Base-by-base conservation (phyloP, 2,113 vertebrate species). In the Spermophilus dauricus region DNA sequence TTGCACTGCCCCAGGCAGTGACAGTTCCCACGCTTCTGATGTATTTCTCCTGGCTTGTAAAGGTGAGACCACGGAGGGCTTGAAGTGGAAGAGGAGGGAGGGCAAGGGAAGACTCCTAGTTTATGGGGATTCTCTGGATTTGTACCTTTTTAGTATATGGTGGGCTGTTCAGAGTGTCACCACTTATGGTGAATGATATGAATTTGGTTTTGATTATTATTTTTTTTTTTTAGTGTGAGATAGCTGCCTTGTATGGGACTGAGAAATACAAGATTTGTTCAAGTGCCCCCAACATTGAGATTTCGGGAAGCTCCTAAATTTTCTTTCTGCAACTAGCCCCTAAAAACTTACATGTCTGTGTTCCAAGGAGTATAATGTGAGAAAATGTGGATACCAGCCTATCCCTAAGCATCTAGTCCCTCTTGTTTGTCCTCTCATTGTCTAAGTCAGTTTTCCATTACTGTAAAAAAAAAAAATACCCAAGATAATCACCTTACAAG, bases 171-270 rank as follows among this genome's bases (percentile, higher is more conserved):
- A 84, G n/a, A 42, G 22, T 39, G 48, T 85, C 2, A n/a, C 22
- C 4, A 24, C 2, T 42, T 69, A 32, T 1, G 17, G 12, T 22
- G 2, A 70, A 0, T 0, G 28, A 61, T 20, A 0, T 53, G 28
- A 22, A 42, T 83, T 67, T 72, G 14, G 61, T 70, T 48, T 2
- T 39, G 28, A 53, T 30, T 28, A 4, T 32, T 45, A 9, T 9
- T 88, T 69, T 42, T 37, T 8, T 83, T 69, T 20, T 18, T 12
- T 24, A 51, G 90, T 3, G 18, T 84, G 70, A 77, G 37, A 17
- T 17, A 51, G 24, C 45, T 48, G 67, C 28, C 39, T 61, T 20
- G 17, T 28, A 10, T 1, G 39, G 7, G 9, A 80, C 53, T 37
- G n/a, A 84, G 39, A 8, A 14, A 34, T 70, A 2, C 9, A 32